Conservation (phyloP, 2,113 vertebrate species). For the Suncus etruscus region DNA sequence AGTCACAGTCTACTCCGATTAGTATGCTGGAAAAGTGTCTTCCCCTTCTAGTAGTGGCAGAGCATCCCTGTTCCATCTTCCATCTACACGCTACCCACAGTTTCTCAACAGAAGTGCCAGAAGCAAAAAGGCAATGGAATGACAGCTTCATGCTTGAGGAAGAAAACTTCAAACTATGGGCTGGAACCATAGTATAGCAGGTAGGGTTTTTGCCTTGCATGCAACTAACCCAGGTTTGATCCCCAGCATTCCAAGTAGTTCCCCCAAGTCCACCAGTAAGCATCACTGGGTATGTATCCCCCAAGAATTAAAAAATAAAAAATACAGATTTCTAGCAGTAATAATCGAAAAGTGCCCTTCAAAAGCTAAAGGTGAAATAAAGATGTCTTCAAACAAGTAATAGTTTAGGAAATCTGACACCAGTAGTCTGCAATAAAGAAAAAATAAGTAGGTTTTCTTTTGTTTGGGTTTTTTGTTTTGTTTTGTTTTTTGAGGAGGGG, state of each 20-base stretch:
- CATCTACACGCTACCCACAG: not conserved
- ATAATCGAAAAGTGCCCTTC: not conserved
- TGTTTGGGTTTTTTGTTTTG: too few species aligned
- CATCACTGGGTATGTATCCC: too few species aligned
- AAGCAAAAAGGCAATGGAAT: not conserved
- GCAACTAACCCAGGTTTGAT: too few species aligned
- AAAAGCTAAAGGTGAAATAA: not conserved
- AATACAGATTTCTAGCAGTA: not conserved
- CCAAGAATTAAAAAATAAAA: too few species aligned
- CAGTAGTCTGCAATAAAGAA: too few species aligned
- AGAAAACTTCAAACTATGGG: not conserved
- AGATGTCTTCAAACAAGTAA: not conserved
- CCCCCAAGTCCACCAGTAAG: too few species aligned
- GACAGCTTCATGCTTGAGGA: not conserved
- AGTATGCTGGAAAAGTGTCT: not conserved
- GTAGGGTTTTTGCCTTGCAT: too few species aligned
- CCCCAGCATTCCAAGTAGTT: not conserved
- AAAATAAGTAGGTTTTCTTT: too few species aligned
- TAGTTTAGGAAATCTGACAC: not conserved
- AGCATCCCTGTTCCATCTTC: not conserved
- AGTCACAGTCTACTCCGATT: not conserved
- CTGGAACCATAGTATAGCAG: too few species aligned
- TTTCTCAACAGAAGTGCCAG: not conserved
- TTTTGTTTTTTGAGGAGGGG: too few species aligned
- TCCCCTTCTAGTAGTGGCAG: not conserved